phyloP scores from a whole-genome alignment of 2,113 vertebrate species.

The Tupaia tana region DNA sequence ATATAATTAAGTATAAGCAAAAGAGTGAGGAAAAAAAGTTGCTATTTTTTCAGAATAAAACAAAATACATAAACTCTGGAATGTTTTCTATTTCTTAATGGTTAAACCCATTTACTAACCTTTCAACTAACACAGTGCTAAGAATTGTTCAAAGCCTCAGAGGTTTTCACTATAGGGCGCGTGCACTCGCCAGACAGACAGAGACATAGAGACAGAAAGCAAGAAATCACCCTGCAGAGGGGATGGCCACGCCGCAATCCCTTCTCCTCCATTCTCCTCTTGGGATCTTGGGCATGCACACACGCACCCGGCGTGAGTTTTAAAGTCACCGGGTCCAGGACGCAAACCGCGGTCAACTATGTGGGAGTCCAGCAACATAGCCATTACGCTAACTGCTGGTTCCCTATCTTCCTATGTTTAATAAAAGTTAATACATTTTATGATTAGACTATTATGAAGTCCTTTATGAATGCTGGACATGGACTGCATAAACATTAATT shows the following conservation, averaged over 20 bases:
- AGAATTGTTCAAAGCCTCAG: neutral
- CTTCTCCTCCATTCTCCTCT: too few relatives aligned
- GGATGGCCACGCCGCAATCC: too few relatives aligned
- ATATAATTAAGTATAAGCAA: neutral
- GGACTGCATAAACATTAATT: neutral
- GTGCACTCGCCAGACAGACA: too few relatives aligned
- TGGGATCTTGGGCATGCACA: too few relatives aligned
- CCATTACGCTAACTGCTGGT: too few relatives aligned
- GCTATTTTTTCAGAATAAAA: neutral
- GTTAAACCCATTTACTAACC: neutral
- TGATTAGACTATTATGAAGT: neutral
- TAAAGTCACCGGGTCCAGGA: too few relatives aligned
- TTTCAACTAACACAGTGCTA: neutral
- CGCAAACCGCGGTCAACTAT: too few relatives aligned
- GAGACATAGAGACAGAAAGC: too few relatives aligned
- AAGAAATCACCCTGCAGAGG: too few relatives aligned
- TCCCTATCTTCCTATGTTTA: neutral
- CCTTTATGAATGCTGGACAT: neutral
- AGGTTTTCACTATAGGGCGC: too few relatives aligned
- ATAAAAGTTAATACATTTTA: constrained; percentile 2
- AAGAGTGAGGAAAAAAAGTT: neutral
- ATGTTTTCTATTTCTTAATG: neutral
- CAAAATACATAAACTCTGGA: neutral
- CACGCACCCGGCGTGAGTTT: too few relatives aligned
- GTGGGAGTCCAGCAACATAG: too few relatives aligned